phyloP scores from a whole-genome alignment of 2,113 vertebrate genomes.

The Hepsetus odoe region DNA sequence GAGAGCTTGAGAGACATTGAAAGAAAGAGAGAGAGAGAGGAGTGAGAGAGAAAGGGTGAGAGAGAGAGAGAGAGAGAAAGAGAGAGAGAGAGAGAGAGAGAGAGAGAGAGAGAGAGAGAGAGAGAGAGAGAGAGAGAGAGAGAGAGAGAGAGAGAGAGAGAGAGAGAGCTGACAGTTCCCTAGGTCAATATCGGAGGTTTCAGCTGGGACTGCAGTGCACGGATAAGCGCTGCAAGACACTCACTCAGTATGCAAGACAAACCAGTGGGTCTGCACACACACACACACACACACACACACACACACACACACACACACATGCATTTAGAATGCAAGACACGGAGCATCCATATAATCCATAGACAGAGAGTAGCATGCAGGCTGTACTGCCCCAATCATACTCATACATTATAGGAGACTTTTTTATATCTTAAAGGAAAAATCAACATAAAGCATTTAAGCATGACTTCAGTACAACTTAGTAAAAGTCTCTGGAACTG shows the following conservation, averaged over 20 bases:
- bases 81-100: background rate
- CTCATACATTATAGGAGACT: no score
- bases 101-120: background rate
- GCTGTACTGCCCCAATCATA: background rate
- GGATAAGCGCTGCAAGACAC: constrained; percentile 34
- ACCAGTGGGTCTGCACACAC: no score
- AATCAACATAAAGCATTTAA: no score
- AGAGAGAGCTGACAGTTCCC: background rate
- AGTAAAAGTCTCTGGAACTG: no score
- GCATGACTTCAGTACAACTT: no score
- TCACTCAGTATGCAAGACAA: constrained; percentile 41
- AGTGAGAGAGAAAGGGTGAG: background rate
- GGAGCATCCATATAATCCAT: constrained; percentile 26
- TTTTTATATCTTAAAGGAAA: no score
- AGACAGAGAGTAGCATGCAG: constrained; percentile 5
- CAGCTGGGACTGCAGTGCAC: constrained; percentile 37
- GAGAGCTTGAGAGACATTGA: background rate
- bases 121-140: constrained; percentile 4
- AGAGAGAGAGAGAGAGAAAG: constrained; percentile 3
- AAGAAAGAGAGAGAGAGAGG: no score
- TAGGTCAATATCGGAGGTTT: constrained; percentile 42
- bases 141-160: constrained; percentile 3
- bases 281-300: constrained; percentile 6
- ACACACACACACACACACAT: constrained; percentile 10
- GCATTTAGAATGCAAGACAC: constrained; percentile 14